Percentiles rank a stretch among this genome's conserved stretches.
phyloP scores from a whole-genome alignment of 2,888 invertebrate species.

The Cordilura impudica region DNA sequence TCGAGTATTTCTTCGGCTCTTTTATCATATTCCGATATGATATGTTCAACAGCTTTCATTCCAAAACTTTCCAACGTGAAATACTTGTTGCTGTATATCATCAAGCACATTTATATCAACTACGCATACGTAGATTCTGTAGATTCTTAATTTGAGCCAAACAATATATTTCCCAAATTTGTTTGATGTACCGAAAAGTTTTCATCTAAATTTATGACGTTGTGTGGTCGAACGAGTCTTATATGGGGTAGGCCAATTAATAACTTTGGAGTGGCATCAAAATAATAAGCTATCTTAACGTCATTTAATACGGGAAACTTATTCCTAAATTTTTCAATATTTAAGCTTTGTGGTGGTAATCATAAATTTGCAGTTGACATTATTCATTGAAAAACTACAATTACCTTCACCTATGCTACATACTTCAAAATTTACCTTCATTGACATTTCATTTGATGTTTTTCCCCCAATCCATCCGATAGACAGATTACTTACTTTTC shows the following conservation, averaged over 20 bases:
- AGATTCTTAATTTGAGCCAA: conserved; percentile 12
- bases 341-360: conserved; percentile 4
- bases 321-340: not conserved
- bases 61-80: conserved; percentile 42
- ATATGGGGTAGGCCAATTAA: conserved; percentile 5
- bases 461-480: conserved; percentile 19
- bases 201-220: conserved; percentile 20
- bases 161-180: conserved; percentile 1
- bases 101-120: not conserved
- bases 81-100: conserved; percentile 18
- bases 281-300: conserved; percentile 7
- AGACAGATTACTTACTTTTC: conserved; percentile 18
- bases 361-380: conserved; percentile 9
- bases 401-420: not conserved
- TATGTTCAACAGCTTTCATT: conserved; percentile 27
- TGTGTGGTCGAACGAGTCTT: conserved; percentile 4
- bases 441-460: conserved; percentile 9
- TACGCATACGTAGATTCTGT: not conserved
- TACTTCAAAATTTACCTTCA: conserved; percentile 30
- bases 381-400: conserved; percentile 6
- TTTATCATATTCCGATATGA: conserved; percentile 29
- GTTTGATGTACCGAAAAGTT: conserved; percentile 15
- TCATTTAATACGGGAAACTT: conserved; percentile 5
- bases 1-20: conserved; percentile 38
- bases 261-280: conserved; percentile 1